Conservation (phyloP, 2,797 vertebrate species). For the Danio tinwini region DNA sequence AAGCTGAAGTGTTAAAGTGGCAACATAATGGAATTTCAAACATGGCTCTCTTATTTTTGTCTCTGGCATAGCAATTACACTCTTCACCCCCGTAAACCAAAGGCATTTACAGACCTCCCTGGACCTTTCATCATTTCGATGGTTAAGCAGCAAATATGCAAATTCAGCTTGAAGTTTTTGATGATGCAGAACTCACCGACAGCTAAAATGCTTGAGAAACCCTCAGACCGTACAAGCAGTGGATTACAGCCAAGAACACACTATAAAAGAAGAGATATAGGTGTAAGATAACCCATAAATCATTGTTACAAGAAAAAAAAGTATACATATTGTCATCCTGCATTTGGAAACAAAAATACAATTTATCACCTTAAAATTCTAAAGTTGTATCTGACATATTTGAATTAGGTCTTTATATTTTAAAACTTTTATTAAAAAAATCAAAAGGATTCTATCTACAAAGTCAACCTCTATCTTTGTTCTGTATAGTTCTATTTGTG, state of each 20-base stretch:
- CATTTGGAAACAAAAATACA: too few relatives aligned
- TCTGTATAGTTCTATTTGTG: too few relatives aligned
- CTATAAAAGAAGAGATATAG: not conserved
- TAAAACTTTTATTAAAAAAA: too few relatives aligned
- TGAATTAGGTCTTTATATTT: too few relatives aligned
- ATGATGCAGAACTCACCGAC: conserved; percentile 9
- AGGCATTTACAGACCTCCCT: conserved; percentile 13
- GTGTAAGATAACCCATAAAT: conserved; percentile 71
- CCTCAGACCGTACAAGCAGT: not conserved
- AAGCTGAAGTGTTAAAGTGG: not conserved
- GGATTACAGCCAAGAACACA: not conserved
- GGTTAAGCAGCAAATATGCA: conserved; percentile 31
- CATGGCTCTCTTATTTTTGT: conserved; percentile 3
- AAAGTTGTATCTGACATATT: too few relatives aligned
- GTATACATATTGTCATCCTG: too few relatives aligned
- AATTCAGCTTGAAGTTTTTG: conserved; percentile 14
- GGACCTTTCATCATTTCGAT: not conserved
- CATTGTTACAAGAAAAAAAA: conserved; percentile 80
- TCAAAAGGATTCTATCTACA: too few relatives aligned
- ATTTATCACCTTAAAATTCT: too few relatives aligned
- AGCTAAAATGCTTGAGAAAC: conserved; percentile 1
- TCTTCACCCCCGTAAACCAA: not conserved
- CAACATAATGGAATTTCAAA: conserved; percentile 4
- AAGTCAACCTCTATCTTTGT: too few relatives aligned
- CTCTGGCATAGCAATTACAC: not conserved